A percentile compares a stretch with the other conserved stretches of the same genome.
phyloP scores from a whole-genome alignment of 2,113 vertebrate species.

The Piprites chloris region DNA sequence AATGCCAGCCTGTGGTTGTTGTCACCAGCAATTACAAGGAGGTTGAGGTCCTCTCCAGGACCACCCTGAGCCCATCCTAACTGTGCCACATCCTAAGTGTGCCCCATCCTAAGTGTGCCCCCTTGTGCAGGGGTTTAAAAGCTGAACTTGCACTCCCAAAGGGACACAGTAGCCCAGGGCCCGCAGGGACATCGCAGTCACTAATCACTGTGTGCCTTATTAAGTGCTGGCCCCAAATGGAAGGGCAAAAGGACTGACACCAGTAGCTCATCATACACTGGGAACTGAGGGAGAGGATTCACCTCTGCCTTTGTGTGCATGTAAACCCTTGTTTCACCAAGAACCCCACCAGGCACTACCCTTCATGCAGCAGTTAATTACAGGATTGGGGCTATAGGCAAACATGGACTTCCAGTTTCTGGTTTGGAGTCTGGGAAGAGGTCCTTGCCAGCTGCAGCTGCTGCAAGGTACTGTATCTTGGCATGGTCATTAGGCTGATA shows the following conservation, averaged over 20 bases:
- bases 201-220: not conserved
- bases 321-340: not conserved
- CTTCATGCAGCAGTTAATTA: not conserved
- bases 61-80: not conserved
- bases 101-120: not conserved
- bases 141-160: not conserved
- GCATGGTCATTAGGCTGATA: not conserved
- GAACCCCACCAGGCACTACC: not conserved
- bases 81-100: not conserved
- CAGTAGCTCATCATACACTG: rapidly evolving
- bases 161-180: not conserved
- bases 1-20: not conserved
- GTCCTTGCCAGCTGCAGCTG: not conserved
- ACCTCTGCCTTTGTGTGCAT: not conserved
- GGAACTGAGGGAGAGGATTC: not conserved
- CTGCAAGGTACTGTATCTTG: not conserved
- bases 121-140: not conserved
- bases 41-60: not conserved
- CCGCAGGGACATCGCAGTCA: not conserved
- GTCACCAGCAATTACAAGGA: not conserved
- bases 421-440: not conserved
- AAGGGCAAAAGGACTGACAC: not conserved
- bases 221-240: not conserved
- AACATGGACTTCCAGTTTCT: not conserved
- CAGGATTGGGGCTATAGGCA: not conserved